Conservation (phyloP, 2,113 vertebrate genomes). For the Eublepharis macularius region DNA sequence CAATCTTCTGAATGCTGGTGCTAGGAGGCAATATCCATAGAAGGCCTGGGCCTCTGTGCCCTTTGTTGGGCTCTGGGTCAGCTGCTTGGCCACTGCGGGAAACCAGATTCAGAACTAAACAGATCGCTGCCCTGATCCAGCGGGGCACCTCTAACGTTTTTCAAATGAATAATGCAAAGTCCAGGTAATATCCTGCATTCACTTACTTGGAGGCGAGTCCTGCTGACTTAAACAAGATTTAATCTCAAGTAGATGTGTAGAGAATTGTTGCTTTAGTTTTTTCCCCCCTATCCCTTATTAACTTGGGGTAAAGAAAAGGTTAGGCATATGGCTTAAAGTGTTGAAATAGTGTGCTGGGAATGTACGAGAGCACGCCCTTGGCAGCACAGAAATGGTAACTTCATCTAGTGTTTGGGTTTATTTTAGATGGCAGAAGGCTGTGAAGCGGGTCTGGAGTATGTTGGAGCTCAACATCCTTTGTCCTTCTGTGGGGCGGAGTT, state of each 20-base stretch:
- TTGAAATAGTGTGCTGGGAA: background rate
- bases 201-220: background rate
- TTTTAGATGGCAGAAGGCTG: background rate
- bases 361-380: background rate
- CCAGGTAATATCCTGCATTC: background rate
- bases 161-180: background rate
- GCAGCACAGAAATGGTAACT: background rate
- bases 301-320: background rate
- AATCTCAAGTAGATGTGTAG: background rate
- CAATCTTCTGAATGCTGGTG: too few relatives aligned
- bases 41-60: too few relatives aligned
- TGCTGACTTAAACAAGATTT: background rate
- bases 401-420: background rate
- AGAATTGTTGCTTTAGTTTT: background rate
- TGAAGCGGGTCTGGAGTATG: too few relatives aligned
- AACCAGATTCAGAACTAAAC: too few relatives aligned
- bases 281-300: background rate
- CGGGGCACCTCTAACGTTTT: background rate
- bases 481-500: background rate
- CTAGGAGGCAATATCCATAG: too few relatives aligned
- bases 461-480: background rate
- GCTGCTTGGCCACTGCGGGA: too few relatives aligned
- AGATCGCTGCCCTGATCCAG: too few relatives aligned
- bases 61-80: too few relatives aligned
- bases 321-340: background rate